phyloP scores from a whole-genome alignment of 1,140 invertebrate genomes.

The Brachystomella parvula region DNA sequence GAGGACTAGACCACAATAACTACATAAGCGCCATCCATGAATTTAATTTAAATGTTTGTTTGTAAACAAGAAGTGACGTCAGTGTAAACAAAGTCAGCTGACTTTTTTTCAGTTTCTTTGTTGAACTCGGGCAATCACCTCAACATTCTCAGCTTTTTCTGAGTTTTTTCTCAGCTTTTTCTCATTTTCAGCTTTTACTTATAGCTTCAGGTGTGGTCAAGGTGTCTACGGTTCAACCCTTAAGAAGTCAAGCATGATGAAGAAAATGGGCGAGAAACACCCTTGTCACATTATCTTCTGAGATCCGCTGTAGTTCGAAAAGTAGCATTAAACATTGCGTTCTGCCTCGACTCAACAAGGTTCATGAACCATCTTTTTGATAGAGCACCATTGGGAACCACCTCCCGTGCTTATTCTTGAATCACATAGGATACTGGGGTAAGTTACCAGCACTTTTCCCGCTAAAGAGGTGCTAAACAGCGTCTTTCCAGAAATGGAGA shows the following conservation, averaged over 20 bases:
- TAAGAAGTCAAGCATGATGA: slow-evolving; percentile 25
- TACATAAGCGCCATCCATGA: no score
- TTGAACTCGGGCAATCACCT: no score
- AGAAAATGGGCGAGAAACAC: slow-evolving; percentile 30
- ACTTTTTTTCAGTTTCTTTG: no score
- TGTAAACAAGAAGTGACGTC: no score
- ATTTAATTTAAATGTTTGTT: no score
- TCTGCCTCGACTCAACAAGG: slow-evolving; percentile 28
- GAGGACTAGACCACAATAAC: no score
- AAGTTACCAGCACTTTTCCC: slow-evolving; percentile 55
- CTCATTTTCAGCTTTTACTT: no score
- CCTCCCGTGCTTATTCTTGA: slow-evolving; percentile 61
- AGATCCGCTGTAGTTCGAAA: slow-evolving; percentile 29
- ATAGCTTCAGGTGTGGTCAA: slow-evolving; percentile 80
- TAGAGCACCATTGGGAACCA: slow-evolving; percentile 17
- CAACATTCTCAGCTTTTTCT: no score
- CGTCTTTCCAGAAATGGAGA: slow-evolving; percentile 79
- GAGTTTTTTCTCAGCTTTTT: no score
- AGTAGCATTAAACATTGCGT: slow-evolving; percentile 27
- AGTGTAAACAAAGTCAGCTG: no score
- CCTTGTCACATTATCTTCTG: slow-evolving; percentile 33
- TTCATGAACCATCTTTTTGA: slow-evolving; percentile 37
- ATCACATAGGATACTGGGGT: slow-evolving; percentile 68
- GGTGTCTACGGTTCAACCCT: slow-evolving; percentile 61
- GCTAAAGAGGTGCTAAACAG: slow-evolving; percentile 49